Percentiles rank a stretch among this genome's conserved stretches.
These are phyloP conservation scores for Oreortyx pictus DNA, from an alignment of 2,797 vertebrate genomes.

Conservation along the genomic window DNA sequence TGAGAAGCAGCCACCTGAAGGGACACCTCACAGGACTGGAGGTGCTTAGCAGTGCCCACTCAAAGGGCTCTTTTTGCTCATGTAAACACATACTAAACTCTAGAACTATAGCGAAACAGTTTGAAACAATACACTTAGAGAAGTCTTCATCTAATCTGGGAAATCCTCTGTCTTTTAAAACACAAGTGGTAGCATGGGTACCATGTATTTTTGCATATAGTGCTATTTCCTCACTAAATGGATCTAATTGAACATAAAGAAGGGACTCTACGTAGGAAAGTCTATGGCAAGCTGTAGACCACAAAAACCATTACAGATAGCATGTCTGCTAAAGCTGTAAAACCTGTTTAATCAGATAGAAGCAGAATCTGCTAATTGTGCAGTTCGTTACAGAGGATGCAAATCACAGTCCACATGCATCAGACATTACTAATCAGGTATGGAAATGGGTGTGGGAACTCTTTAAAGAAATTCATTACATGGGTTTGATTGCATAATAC, in stretches of 20 bases:
- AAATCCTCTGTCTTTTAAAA: background rate
- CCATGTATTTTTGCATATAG: rapidly evolving
- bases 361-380: slow-evolving; percentile 55
- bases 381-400: slow-evolving; percentile 35
- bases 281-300: background rate
- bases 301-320: slow-evolving; percentile 31
- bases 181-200: rapidly evolving
- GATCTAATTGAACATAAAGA: background rate
- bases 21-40: background rate
- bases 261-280: background rate
- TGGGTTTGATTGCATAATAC: slow-evolving; percentile 45
- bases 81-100: background rate
- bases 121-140: background rate
- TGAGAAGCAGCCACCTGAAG: background rate
- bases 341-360: slow-evolving; percentile 46
- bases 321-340: background rate
- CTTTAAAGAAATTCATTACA: slow-evolving; percentile 17
- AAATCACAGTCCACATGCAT: slow-evolving; percentile 40
- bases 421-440: slow-evolving; percentile 23
- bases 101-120: background rate
- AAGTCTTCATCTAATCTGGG: background rate
- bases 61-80: background rate
- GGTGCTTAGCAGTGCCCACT: background rate
- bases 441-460: slow-evolving; percentile 60
- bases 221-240: background rate